Conservation (phyloP, 2,888 invertebrate genomes). For the Panopea generosa region DNA sequence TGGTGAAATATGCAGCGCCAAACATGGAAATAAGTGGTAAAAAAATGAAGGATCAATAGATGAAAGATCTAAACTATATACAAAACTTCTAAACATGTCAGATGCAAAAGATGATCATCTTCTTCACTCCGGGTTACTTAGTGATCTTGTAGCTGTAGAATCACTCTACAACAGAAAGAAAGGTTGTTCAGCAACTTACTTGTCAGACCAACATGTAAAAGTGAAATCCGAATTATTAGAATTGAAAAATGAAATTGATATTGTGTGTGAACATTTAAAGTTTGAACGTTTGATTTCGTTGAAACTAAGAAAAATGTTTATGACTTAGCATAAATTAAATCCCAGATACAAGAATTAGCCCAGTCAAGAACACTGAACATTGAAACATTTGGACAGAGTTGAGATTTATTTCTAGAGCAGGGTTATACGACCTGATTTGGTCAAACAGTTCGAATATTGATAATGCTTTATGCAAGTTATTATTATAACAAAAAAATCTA, state of each 20-base stretch:
- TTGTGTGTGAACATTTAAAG: neutral
- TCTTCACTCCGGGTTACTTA: slow-evolving; percentile 5
- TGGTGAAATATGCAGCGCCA: slow-evolving; percentile 16
- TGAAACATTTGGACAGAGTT: slow-evolving; percentile 3
- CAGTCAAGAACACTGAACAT: neutral
- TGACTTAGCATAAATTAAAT: slow-evolving; percentile 6
- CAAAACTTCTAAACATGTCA: slow-evolving; percentile 2
- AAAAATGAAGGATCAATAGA: neutral
- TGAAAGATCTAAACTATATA: neutral
- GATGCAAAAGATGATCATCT: neutral
- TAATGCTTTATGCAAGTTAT: neutral
- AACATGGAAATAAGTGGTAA: slow-evolving; percentile 8
- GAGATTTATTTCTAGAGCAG: slow-evolving; percentile 6
- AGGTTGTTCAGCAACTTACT: slow-evolving; percentile 10
- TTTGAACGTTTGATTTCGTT: neutral
- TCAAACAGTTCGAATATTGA: neutral
- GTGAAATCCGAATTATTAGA: neutral
- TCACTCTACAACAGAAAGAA: slow-evolving; percentile 28
- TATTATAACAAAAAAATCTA: neutral
- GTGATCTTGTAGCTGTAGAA: slow-evolving; percentile 22
- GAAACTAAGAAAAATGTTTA: neutral
- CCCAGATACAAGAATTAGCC: neutral
- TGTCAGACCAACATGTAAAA: slow-evolving; percentile 6
- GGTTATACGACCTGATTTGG: slow-evolving; percentile 4
- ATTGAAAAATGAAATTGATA: neutral